Evolutionary conservation across 2,113 vertebrate species (phyloP).

Genomic region (Melanotaenia duboulayi): DNA sequence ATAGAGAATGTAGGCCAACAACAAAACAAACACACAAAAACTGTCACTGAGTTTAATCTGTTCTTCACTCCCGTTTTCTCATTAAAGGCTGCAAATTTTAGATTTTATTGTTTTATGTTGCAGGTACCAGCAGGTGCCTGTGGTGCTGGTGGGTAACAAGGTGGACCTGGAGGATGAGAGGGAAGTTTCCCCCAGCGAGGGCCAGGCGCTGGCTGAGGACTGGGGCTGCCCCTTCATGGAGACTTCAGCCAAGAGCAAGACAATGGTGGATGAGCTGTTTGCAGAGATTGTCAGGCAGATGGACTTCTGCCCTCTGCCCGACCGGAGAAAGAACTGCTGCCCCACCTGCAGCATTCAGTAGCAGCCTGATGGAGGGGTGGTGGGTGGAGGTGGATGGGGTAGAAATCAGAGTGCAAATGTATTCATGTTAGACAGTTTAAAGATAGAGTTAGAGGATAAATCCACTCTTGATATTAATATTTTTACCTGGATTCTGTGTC

Average conservation of each 20-base stretch:
- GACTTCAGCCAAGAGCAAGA: conserved; percentile 97
- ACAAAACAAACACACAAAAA: conserved; percentile 12
- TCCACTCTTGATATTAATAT: conserved; percentile 22
- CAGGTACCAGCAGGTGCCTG: conserved; percentile 96
- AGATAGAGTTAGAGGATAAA: conserved; percentile 21
- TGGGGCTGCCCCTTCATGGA: conserved; percentile 99
- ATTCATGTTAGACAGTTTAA: conserved; percentile 37
- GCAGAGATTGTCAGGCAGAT: conserved; percentile 97
- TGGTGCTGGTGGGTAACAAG: conserved; percentile 97
- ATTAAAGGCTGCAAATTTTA: background rate
- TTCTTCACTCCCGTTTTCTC: background rate
- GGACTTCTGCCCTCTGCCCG: conserved; percentile 97
- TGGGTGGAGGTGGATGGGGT: conserved; percentile 15
- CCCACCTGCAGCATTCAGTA: conserved; percentile 95
- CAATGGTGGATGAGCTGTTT: conserved; percentile 98
- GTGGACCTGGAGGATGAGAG: conserved; percentile 96
- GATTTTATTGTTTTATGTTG: background rate
- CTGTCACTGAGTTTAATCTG: conserved; percentile 2
- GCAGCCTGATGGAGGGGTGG: conserved; percentile 48
- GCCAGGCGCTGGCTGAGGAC: conserved; percentile 93
- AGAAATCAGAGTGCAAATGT: conserved; percentile 31
- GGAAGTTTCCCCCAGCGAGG: conserved; percentile 92
- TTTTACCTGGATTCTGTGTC: conserved; percentile 40
- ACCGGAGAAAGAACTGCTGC: conserved; percentile 93
- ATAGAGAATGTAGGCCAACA: conserved; percentile 61